Base-by-base conservation (phyloP, 2,797 vertebrate species). In the Malurus splendens region DNA sequence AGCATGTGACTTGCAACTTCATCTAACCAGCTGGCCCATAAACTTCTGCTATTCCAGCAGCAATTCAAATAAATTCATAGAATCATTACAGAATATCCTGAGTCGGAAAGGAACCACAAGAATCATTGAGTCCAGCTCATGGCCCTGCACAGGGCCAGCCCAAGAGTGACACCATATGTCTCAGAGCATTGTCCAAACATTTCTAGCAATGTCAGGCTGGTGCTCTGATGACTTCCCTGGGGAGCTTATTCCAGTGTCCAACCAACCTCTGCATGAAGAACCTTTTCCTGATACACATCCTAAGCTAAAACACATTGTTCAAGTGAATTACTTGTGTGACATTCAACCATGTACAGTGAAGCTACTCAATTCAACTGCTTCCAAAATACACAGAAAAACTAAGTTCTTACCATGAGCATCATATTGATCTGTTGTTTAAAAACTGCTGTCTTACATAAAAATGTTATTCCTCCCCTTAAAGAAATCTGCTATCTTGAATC, bases 41-140 rank as follows among this genome's bases (percentile, higher is more conserved):
- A 71, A 56, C 18, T 54, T 64, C 39, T 74, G 45, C 44, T 67
- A 19, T 45, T 72, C 33, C 11, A 59, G 14, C 12, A 50, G 20
- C 30, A 64, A 36, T 30, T 55, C 28, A 60, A 67, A 8, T 18
- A 78, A 73, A 47, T 33, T 54, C 9, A 66, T 3, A 47, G 24
- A 74, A 54, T 32, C 61, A 54, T 24, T 60, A 24, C 9, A 48
- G 25, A 61, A 38, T 13, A 38, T 24, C 23, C 55, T 42, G 48
- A 66, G 18, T 5, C 44, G 42, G 23, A 87, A 68, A 48, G 22
- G 6, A 74, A 22, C 9, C 27, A 44, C 28, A 50, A 50, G 15
- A 18, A 60, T 5, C 27, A 52, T 6, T 0, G 0, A 48, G 42
- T 47, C 36, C 38, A 67, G 36, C 13, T 50, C 36, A 42, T 28